Conservation (phyloP, 2,888 invertebrate species). For the Lottia scabra region DNA sequence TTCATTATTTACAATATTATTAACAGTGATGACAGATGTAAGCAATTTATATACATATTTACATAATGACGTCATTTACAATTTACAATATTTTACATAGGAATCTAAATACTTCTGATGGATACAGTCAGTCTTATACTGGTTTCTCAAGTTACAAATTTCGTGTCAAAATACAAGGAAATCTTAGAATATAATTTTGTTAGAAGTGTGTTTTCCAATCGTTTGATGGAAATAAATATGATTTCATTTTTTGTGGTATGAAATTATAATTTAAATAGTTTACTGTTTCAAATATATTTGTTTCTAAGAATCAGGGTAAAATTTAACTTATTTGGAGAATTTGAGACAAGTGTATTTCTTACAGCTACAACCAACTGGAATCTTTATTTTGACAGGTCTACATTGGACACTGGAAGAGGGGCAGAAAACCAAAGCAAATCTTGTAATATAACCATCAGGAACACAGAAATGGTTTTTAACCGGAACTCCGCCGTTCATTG, state of each 20-base stretch:
- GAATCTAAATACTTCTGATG: no score
- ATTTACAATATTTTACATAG: background rate
- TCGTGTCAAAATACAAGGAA: no score
- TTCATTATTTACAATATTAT: no score
- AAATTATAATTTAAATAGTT: no score
- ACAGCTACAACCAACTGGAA: conserved; percentile 32
- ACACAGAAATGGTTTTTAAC: conserved; percentile 25
- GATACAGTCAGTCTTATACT: no score
- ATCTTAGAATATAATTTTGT: no score
- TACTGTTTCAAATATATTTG: no score
- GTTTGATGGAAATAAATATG: no score
- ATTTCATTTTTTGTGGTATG: no score
- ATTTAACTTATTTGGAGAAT: background rate
- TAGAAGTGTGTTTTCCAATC: no score
- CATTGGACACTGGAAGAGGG: conserved; percentile 25
- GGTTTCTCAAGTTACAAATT: no score
- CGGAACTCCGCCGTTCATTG: background rate
- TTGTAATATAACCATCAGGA: conserved; percentile 25
- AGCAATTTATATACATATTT: background rate
- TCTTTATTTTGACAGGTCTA: conserved; percentile 12
- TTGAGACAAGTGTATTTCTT: conserved; percentile 27
- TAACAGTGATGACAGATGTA: background rate
- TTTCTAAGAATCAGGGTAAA: no score
- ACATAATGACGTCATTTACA: background rate
- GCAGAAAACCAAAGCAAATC: conserved; percentile 24